Evolutionary conservation across 2,797 vertebrate genomes (phyloP), one percentile per base, ranked within the genome.

Genomic region (Bovichtus diacanthus): DNA sequence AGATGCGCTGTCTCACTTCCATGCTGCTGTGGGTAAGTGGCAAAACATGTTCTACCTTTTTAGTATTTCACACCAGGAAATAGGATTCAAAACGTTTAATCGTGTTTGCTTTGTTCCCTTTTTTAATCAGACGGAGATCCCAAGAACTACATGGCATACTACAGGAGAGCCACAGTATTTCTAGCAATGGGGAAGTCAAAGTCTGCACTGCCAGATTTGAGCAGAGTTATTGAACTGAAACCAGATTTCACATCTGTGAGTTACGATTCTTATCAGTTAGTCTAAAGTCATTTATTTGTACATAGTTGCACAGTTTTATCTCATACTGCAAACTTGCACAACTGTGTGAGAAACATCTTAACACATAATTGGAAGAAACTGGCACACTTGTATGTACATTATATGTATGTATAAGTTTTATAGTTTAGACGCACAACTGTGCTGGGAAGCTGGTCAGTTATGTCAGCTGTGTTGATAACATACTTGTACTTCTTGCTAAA

Each of bases 141-240:
- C 27, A 95, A 97, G 84, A 99, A 98, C 94, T 99, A 99, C 93
- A 93, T 99, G 91, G 97, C 97, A 10, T 99, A 96, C 91, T 99
- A 99, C 91, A 95, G 97, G 91, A 97, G 98, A 96, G 98, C 98
- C 31, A 99, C 98, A 8, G 97, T 98, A 29, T 99, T 96, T 85
- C 94, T 99, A 47, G 98, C 98, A 21, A 98, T 98, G 97, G 98
- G 98, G 60, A 99, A 98, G 89, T 99, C 98, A 6, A 99, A 99
- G 93, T 98, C 98, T 54, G 98, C 98, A 19, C 95, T 99, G 86
- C 98, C 97, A 0, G 98, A 99, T 86, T 88, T 99, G 81, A 98
- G 96, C 93, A 96, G 94, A 96, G 98, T 99, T 83, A 97, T 99
- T 87, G 97, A 99, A 83, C 95, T 99, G 83, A 99, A 99, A 93